Evolutionary conservation across 2,113 vertebrate species (phyloP).

Genomic region (Hippocampus barbouri): DNA sequence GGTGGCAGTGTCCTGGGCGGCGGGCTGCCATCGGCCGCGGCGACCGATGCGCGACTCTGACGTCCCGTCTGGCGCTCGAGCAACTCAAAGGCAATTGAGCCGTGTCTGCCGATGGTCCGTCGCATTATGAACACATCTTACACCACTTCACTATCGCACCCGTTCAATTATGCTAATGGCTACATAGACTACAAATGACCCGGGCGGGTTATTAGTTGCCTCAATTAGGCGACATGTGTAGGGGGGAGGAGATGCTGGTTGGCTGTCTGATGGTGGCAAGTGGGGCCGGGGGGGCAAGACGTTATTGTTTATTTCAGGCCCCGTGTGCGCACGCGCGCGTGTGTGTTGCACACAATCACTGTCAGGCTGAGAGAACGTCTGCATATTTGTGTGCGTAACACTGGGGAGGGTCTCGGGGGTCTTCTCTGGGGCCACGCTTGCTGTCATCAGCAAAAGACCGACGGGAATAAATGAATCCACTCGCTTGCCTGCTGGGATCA

Average conservation of each 20-base stretch:
- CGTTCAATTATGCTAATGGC: constrained; percentile 67
- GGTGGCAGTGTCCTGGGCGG: background rate
- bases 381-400: constrained; percentile 6
- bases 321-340: background rate
- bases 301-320: constrained; percentile 23
- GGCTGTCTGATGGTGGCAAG: constrained; percentile 38
- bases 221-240: constrained; percentile 56
- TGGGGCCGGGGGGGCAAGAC: constrained; percentile 20
- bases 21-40: background rate
- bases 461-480: too few species aligned
- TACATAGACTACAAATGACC: constrained; percentile 64
- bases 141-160: constrained; percentile 54
- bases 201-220: constrained; percentile 46
- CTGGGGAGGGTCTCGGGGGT: background rate
- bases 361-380: constrained; percentile 31
- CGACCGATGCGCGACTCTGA: background rate
- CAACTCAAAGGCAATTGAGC: background rate
- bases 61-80: background rate
- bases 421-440: background rate
- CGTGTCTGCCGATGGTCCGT: background rate
- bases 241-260: constrained; percentile 15
- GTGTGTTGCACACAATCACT: constrained; percentile 36
- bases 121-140: constrained; percentile 53
- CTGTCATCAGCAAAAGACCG: too few species aligned
- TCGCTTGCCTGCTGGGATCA: too few species aligned